Base-by-base conservation (phyloP, 2,888 invertebrate species). In the Drosophila glabriapex region DNA sequence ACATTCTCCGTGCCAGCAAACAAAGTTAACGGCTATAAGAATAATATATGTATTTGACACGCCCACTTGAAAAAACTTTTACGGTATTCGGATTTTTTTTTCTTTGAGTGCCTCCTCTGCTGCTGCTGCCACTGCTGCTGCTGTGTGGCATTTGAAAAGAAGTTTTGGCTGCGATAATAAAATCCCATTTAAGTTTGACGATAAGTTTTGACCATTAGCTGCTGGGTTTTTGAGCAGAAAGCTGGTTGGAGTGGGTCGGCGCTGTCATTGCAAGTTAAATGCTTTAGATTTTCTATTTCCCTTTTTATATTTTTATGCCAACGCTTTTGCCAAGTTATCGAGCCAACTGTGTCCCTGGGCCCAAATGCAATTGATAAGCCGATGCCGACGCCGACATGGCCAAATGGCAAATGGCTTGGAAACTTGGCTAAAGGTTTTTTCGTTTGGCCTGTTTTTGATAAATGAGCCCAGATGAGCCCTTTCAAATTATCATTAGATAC, bases 181-280 rank as follows among this genome's bases (percentile, higher is more conserved):
- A 87, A 87, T 87, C 87, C 85, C 90, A 87, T 87, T 87, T 88
- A 87, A 87, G 87, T 87, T 87, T 83, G 89, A 77, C 90, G 89
- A 85, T 87, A 87, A 87, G 86, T 87, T 85, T 79, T 82, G 89
- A 82, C 86, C 86, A 86, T 86, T 86, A 86, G 89, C 73, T 68
- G 76, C 71, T 72, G 67, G 76, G 59, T 72, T 71, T 59, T 53
- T n/a, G 56, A 16, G 37, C 28, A 50, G 71, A 6, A 19, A 29
- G n/a, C 39, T 56, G 66, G 62, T 25, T 46, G 16, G 35, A 16
- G n/a, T 35, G 55, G 73, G 35, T 1, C 25, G 46, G 4, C 22
- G 68, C 87, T 85, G 84, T 85, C 84, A 85, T 66, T 80, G 88
- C 80, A 82, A 85, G 85, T 85, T 87, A 87, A 85, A 85, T 85